Percentiles rank a stretch among this genome's conserved stretches.
Evolutionary conservation across 2,113 vertebrate species (phyloP).

Genomic region (Onychorhynchus coronatus): DNA sequence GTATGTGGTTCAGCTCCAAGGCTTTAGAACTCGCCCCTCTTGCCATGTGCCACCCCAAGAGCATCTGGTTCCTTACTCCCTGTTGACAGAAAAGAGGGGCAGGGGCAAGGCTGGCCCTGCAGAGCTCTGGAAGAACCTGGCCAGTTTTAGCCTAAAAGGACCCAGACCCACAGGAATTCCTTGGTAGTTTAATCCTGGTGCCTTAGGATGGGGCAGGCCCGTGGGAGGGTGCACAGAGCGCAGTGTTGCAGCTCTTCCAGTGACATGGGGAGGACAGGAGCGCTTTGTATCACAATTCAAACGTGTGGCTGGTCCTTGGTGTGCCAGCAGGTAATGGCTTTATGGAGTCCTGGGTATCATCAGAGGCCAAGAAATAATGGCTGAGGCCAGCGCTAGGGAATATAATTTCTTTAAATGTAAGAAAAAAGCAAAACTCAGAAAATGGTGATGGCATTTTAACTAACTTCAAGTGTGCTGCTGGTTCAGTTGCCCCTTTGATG

Average conservation of each 20-base stretch:
- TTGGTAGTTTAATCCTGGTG: neutral
- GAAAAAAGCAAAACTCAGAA: slow-evolving; percentile 43
- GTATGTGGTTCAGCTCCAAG: neutral
- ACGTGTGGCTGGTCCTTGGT: neutral
- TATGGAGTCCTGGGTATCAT: neutral
- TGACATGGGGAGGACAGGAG: neutral
- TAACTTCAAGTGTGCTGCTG: slow-evolving; percentile 60
- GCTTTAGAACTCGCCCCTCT: neutral
- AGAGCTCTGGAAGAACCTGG: neutral
- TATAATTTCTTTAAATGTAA: slow-evolving; percentile 59
- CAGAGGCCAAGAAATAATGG: slow-evolving; percentile 2
- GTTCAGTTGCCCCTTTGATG: slow-evolving; percentile 56
- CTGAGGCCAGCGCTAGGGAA: slow-evolving; percentile 13
- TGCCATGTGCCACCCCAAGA: neutral
- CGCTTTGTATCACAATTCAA: neutral
- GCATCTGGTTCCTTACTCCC: neutral
- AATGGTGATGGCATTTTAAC: slow-evolving; percentile 52
- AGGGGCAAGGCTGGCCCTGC: neutral
- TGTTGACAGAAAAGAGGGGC: neutral
- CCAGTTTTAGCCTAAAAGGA: neutral
- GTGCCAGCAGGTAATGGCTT: neutral
- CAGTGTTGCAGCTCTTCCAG: neutral
- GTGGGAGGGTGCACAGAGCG: accelerated
- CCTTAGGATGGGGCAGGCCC: neutral
- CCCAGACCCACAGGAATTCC: neutral